These are phyloP conservation scores for Drosophila littoralis DNA, from an alignment of 1,140 invertebrate species.

Conservation along the genomic window DNA sequence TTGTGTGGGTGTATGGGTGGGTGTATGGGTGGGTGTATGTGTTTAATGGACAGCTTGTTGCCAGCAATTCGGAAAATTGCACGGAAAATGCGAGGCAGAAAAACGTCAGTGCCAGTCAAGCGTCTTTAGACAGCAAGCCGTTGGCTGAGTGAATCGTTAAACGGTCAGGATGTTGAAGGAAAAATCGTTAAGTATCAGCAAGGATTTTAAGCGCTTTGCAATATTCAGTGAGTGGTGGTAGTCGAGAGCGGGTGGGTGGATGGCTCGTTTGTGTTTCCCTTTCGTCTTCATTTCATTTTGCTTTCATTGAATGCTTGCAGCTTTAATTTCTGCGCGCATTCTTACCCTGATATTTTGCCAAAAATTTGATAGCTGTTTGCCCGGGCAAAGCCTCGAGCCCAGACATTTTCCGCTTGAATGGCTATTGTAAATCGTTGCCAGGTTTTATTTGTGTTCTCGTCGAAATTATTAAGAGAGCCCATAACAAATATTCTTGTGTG, in stretches of 20 bases:
- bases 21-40: background rate
- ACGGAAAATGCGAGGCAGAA: constrained; percentile 44
- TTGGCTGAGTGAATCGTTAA: constrained; percentile 41
- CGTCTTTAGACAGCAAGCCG: constrained; percentile 13
- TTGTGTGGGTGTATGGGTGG: background rate
- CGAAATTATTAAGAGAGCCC: constrained; percentile 47
- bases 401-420: constrained; percentile 63
- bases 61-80: constrained; percentile 51
- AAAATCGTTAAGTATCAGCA: constrained; percentile 60
- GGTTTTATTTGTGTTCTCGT: constrained; percentile 13
- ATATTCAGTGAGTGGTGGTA: constrained; percentile 9
- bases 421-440: constrained; percentile 62
- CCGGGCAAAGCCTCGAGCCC: constrained; percentile 20
- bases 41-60: constrained; percentile 6
- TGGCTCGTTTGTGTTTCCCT: constrained; percentile 29
- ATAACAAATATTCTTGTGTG: constrained; percentile 21
- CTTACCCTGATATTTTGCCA: constrained; percentile 10
- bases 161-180: constrained; percentile 14
- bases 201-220: constrained; percentile 53
- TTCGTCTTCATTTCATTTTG: constrained; percentile 16
- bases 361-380: constrained; percentile 22
- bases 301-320: constrained; percentile 53
- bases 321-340: constrained; percentile 26
- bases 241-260: background rate
- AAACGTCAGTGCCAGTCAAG: constrained; percentile 40